Evolutionary conservation across 2,797 vertebrate species (phyloP).

Genomic region (Gymnothorax reevesii): DNA sequence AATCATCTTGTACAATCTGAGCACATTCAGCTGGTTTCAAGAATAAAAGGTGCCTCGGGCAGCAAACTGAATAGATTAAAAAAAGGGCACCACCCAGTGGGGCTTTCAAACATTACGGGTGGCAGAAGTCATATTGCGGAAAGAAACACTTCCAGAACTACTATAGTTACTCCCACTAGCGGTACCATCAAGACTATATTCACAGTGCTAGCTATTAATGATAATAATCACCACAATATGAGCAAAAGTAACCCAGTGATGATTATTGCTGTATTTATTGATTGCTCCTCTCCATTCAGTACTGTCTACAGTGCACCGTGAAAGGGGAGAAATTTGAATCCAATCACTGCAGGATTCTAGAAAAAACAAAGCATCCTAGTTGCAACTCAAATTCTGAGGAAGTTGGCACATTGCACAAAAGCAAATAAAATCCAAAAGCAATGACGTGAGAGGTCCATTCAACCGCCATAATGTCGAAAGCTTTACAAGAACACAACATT

Average conservation of each 20-base stretch:
- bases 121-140: neutral
- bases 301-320: neutral
- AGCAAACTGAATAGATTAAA: slow-evolving; percentile 16
- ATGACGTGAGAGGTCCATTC: no score
- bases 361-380: neutral
- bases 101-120: slow-evolving; percentile 7
- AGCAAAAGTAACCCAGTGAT: neutral
- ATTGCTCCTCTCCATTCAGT: neutral
- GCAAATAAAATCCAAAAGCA: no score
- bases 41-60: neutral
- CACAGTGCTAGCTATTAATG: neutral
- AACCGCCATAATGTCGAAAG: no score
- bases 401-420: no score
- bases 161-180: neutral
- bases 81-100: slow-evolving; percentile 56
- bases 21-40: neutral
- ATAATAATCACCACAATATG: neutral
- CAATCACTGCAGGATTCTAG: neutral
- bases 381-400: neutral
- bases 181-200: neutral
- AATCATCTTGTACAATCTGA: neutral
- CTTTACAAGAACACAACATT: neutral
- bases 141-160: neutral
- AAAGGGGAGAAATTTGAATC: neutral
- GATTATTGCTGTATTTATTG: neutral